Conservation (phyloP, 2,888 invertebrate species). For the Phlogophora meticulosa region DNA sequence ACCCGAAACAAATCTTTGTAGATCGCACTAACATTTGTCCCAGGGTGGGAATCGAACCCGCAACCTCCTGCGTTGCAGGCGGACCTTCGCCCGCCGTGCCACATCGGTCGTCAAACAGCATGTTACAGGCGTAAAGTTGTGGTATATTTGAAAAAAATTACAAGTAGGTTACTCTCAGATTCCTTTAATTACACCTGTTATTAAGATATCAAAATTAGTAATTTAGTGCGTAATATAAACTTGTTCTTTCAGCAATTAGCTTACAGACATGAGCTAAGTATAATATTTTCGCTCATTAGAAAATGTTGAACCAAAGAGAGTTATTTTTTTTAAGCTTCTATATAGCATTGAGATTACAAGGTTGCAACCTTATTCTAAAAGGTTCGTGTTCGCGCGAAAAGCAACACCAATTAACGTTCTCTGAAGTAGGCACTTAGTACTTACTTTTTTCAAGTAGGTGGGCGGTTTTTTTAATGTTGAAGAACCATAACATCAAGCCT, state of each 20-base stretch:
- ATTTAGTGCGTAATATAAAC: no score
- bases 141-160: no score
- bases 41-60: no score
- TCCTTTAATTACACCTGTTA: no score
- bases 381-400: conserved; percentile 59
- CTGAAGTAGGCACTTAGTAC: conserved; percentile 6
- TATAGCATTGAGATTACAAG: conserved; percentile 21
- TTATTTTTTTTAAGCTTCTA: background rate
- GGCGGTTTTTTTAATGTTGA: background rate
- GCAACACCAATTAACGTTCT: conserved; percentile 53
- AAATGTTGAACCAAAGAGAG: conserved; percentile 9
- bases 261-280: background rate
- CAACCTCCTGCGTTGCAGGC: no score
- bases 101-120: no score
- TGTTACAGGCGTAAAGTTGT: no score
- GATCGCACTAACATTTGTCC: no score
- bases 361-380: conserved; percentile 36
- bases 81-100: no score
- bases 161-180: no score
- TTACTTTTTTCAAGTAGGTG: background rate
- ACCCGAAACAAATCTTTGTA: no score
- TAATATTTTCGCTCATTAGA: conserved; percentile 23
- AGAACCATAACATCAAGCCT: background rate
- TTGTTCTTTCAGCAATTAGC: background rate
- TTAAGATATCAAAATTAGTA: background rate